A percentile compares a stretch with the other conserved stretches of the same genome.
phyloP scores from a whole-genome alignment of 1,140 invertebrate species.

The Lethrus apterus region DNA sequence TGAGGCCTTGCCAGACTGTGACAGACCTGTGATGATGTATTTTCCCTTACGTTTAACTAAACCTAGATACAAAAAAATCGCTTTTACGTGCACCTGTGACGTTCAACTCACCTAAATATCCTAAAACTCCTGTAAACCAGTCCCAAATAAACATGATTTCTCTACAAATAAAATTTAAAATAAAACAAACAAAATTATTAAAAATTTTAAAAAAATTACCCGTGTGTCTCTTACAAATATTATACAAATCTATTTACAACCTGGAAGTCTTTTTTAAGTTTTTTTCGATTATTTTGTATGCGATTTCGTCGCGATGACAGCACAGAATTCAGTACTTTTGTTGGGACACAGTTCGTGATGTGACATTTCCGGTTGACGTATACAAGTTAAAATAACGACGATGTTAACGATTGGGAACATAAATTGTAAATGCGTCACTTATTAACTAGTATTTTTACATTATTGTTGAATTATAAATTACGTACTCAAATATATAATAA shows the following conservation, averaged over 20 bases:
- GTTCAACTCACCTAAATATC: constrained; percentile 79
- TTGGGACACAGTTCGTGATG: constrained; percentile 15
- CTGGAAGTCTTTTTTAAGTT: background rate
- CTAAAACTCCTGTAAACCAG: constrained; percentile 93
- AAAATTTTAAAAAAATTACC: background rate
- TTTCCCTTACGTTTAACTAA: constrained; percentile 37
- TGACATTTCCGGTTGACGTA: constrained; percentile 16
- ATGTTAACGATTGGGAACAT: constrained; percentile 6
- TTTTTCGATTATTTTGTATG: constrained; percentile 1
- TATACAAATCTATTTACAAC: constrained; percentile 9
- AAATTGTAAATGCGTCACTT: no score
- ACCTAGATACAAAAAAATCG: constrained; percentile 28
- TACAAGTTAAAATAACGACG: constrained; percentile 6
- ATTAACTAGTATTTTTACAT: no score
- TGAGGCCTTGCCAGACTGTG: constrained; percentile 40
- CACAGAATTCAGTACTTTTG: constrained; percentile 13
- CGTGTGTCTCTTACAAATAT: no score
- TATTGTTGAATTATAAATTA: no score
- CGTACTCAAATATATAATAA: no score
- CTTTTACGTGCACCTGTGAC: background rate
- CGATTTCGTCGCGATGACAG: constrained; percentile 3
- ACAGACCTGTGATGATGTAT: constrained; percentile 43
- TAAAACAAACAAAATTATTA: constrained; percentile 5
- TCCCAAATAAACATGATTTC: constrained; percentile 92
- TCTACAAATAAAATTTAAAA: constrained; percentile 21